Evolutionary conservation across 2,113 vertebrate genomes (phyloP).

Genomic region (Chrysemys picta): DNA sequence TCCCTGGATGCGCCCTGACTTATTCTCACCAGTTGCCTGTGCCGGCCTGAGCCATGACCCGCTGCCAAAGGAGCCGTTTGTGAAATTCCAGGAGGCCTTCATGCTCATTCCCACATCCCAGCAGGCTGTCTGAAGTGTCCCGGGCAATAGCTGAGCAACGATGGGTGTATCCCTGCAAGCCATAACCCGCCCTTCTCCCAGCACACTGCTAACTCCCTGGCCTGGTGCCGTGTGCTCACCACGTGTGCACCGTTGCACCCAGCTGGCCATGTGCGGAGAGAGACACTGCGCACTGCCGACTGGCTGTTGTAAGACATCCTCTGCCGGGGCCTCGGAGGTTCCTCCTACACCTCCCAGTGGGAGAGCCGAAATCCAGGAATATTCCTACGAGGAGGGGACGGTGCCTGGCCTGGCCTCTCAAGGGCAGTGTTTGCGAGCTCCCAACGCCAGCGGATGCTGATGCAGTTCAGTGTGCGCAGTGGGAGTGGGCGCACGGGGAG

Average conservation of each 20-base stretch:
- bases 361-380: neutral
- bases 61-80: neutral
- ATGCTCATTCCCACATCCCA: rapidly evolving
- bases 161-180: rapidly evolving
- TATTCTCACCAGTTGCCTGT: neutral
- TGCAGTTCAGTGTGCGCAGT: neutral
- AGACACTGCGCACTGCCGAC: rapidly evolving
- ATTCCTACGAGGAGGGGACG: neutral
- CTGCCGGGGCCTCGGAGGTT: neutral
- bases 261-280: neutral
- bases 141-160: neutral
- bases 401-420: neutral
- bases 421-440: neutral
- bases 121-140: rapidly evolving
- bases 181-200: rapidly evolving
- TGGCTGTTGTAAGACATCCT: neutral
- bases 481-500: neutral
- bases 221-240: neutral
- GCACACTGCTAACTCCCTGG: rapidly evolving
- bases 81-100: neutral
- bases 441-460: neutral
- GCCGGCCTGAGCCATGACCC: neutral
- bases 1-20: rapidly evolving
- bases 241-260: neutral
- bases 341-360: neutral